A percentile compares a stretch with the other conserved stretches of the same genome.
Evolutionary conservation across 2,113 vertebrate genomes (phyloP).

Genomic region (Dinomys branickii): DNA sequence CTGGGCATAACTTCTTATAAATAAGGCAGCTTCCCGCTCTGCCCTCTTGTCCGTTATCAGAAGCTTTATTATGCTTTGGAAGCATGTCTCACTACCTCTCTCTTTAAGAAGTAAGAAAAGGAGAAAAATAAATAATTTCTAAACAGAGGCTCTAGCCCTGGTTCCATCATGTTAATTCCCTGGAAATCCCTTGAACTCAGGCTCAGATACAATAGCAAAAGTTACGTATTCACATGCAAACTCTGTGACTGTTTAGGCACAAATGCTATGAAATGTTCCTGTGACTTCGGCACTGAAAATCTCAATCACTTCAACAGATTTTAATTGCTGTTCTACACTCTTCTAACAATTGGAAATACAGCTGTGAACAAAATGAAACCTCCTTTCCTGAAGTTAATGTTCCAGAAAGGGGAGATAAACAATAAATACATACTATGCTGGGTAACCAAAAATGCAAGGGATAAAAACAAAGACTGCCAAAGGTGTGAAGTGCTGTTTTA

Average conservation of each 20-base stretch:
- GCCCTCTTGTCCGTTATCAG: conserved; percentile 49
- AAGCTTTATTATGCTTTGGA: conserved; percentile 40
- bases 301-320: background rate
- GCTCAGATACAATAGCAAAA: background rate
- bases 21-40: conserved; percentile 50
- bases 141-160: background rate
- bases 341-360: background rate
- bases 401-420: background rate
- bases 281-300: background rate
- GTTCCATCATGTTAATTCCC: background rate
- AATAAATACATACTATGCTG: background rate
- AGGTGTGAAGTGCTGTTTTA: background rate
- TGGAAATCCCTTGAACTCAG: background rate
- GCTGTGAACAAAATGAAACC: background rate
- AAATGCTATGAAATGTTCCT: background rate
- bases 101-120: conserved; percentile 18
- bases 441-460: background rate
- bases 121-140: conserved; percentile 35
- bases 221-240: conserved; percentile 16
- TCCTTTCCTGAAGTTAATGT: background rate
- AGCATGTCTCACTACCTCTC: background rate
- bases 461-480: background rate
- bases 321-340: background rate
- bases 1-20: conserved; percentile 43
- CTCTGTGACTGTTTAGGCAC: background rate